phyloP scores from a whole-genome alignment of 2,797 vertebrate species.

The Channallabes apus region DNA sequence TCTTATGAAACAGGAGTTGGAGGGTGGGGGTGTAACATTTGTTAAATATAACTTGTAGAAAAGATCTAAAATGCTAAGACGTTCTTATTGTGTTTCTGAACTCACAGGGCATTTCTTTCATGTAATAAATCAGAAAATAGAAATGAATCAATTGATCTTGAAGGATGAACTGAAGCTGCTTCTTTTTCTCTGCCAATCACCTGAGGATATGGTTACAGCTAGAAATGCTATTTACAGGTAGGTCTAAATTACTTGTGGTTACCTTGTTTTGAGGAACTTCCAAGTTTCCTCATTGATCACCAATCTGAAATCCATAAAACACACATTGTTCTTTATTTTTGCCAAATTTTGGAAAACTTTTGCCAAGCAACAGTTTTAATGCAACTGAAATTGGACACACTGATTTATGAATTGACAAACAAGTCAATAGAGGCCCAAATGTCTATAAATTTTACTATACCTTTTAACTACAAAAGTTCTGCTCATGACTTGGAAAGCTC shows the following conservation, averaged over 20 bases:
- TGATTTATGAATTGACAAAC: background rate
- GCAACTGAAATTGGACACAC: background rate
- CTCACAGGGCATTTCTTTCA: slow-evolving; percentile 80
- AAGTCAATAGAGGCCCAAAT: background rate
- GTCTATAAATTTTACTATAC: background rate
- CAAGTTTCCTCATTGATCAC: background rate
- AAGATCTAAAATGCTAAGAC: background rate
- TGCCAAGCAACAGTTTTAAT: background rate
- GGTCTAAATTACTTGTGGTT: slow-evolving; percentile 1
- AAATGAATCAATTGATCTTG: slow-evolving; percentile 77
- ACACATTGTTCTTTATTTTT: background rate
- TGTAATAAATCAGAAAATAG: slow-evolving; percentile 77
- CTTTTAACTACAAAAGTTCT: background rate
- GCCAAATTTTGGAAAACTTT: background rate
- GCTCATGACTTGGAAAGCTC: background rate
- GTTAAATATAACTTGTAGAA: slow-evolving; percentile 1
- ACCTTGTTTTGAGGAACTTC: background rate
- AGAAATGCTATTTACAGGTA: slow-evolving; percentile 86
- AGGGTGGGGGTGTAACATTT: background rate
- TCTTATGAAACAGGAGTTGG: background rate
- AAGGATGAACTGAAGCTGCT: slow-evolving; percentile 82
- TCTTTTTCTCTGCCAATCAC: slow-evolving; percentile 84
- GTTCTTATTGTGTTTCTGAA: slow-evolving; percentile 21
- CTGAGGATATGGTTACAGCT: slow-evolving; percentile 78
- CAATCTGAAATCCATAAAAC: background rate